phyloP scores from a whole-genome alignment of 2,797 vertebrate species.

The Pantherophis alleghaniensis region DNA sequence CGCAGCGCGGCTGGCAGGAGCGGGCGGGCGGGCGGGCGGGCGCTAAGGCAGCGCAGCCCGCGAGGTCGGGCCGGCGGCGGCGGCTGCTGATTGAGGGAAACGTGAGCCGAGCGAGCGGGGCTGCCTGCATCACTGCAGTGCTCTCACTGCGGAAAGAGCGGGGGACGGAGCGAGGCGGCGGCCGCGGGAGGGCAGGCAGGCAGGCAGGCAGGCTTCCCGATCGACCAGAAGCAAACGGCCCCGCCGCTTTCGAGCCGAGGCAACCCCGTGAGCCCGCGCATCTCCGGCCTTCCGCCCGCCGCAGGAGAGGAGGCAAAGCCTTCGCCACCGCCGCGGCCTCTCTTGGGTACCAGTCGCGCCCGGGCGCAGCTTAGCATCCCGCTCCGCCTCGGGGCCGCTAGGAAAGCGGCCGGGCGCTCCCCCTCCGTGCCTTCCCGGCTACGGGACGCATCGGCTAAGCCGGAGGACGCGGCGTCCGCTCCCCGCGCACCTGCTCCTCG shows the following conservation, averaged over 20 bases:
- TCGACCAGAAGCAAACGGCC: neutral
- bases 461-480: neutral
- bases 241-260: neutral
- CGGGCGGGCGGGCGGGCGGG: conserved; percentile 1
- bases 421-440: no score
- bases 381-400: neutral
- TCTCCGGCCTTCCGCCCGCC: neutral
- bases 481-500: neutral
- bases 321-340: neutral
- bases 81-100: conserved; percentile 55
- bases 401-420: neutral
- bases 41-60: conserved; percentile 24
- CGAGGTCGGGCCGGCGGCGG: neutral
- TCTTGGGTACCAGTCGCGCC: neutral
- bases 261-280: neutral
- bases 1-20: neutral
- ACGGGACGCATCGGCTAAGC: neutral
- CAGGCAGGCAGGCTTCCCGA: neutral
- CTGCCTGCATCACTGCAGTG: conserved; percentile 45
- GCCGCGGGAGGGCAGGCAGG: neutral
- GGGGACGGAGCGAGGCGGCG: neutral
- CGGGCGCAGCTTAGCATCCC: neutral
- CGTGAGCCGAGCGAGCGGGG: conserved; percentile 43
- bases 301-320: neutral
- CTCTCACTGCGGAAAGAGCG: conserved; percentile 15